phyloP scores from a whole-genome alignment of 1,140 invertebrate genomes.

The Armadillidium nasatum region DNA sequence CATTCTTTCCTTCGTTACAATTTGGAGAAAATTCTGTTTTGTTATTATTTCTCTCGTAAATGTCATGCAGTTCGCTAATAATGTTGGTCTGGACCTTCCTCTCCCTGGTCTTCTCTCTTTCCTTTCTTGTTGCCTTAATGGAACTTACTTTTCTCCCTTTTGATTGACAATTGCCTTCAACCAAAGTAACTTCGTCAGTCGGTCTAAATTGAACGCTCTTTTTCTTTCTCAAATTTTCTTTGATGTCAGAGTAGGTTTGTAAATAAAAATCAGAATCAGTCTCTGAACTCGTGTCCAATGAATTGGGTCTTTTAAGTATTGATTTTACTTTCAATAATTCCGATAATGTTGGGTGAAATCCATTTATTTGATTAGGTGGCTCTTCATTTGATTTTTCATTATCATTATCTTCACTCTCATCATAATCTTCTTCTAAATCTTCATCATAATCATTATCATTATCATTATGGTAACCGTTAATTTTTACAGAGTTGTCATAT shows the following conservation, averaged over 20 bases:
- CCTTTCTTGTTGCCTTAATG: constrained; percentile 22
- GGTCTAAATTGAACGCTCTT: constrained; percentile 41
- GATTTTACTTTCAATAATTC: constrained; percentile 42
- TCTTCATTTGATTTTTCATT: not conserved
- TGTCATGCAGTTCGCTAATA: constrained; percentile 20
- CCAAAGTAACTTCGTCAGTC: constrained; percentile 37
- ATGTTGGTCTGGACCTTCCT: constrained; percentile 16
- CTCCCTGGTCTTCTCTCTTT: constrained; percentile 32
- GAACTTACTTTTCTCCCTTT: constrained; percentile 39
- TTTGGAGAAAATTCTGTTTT: no score
- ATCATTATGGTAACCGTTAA: constrained; percentile 19
- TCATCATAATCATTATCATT: constrained; percentile 16
- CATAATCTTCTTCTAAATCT: not conserved
- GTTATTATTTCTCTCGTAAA: not conserved
- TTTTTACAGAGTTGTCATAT: not conserved
- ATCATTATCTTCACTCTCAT: not conserved
- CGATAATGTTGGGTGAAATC: constrained; percentile 34
- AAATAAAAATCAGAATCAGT: constrained; percentile 42
- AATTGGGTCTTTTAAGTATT: constrained; percentile 42
- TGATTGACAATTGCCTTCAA: constrained; percentile 35
- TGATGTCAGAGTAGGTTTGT: constrained; percentile 31
- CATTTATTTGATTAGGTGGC: constrained; percentile 27
- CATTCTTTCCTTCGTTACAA: no score
- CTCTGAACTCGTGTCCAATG: constrained; percentile 43
- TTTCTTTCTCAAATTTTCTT: constrained; percentile 36